Conservation (phyloP, 1,140 invertebrate genomes). For the Drosophila azteca region DNA sequence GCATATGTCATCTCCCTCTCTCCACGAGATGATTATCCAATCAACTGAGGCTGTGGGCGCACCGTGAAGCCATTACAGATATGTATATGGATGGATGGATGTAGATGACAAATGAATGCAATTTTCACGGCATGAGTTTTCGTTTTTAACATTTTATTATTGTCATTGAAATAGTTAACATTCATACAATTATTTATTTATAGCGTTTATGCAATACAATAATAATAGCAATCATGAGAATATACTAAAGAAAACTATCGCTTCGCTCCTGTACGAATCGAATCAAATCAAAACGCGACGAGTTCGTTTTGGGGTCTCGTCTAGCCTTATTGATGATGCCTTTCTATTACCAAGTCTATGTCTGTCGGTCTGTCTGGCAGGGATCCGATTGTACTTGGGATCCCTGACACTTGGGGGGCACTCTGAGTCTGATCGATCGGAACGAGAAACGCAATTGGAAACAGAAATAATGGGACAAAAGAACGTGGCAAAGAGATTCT, state of each 20-base stretch:
- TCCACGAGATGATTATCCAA: too few relatives aligned
- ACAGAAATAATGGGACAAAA: slow-evolving; percentile 3
- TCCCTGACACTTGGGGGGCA: neutral
- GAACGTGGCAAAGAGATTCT: neutral
- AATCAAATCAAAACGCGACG: neutral
- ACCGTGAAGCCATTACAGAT: too few relatives aligned
- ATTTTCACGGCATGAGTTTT: slow-evolving; percentile 6
- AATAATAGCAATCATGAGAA: slow-evolving; percentile 44
- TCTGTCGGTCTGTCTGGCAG: slow-evolving; percentile 6
- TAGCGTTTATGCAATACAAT: slow-evolving; percentile 67
- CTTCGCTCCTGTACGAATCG: neutral
- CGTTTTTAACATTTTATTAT: slow-evolving; percentile 79
- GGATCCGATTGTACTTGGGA: slow-evolving; percentile 4
- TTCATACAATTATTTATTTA: slow-evolving; percentile 77
- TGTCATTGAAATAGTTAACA: slow-evolving; percentile 81
- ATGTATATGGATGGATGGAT: too few relatives aligned
- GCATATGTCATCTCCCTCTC: too few relatives aligned
- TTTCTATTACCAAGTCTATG: slow-evolving; percentile 7
- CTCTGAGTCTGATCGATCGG: slow-evolving; percentile 8
- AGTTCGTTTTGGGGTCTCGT: slow-evolving; percentile 3
- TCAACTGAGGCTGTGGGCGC: too few relatives aligned
- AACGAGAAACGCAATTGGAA: slow-evolving; percentile 7
- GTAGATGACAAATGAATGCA: neutral
- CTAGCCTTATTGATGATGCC: neutral
- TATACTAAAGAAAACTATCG: slow-evolving; percentile 36